These are phyloP conservation scores for Amniataba percoides DNA, from an alignment of 2,797 vertebrate species.

Conservation along the genomic window DNA sequence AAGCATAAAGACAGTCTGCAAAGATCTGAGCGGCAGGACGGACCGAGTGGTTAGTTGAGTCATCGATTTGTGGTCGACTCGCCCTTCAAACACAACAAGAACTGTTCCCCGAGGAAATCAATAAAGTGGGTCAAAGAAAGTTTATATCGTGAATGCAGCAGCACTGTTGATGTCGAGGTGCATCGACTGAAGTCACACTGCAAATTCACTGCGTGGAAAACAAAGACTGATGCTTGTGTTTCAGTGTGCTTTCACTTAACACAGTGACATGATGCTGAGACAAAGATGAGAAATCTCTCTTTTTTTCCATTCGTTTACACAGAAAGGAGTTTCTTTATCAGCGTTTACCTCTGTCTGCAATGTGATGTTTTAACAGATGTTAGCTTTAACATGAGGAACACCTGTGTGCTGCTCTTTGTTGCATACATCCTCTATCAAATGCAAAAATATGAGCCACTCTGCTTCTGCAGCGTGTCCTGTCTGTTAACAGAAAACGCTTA, in stretches of 20 bases:
- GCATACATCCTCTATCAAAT: neutral
- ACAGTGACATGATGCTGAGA: neutral
- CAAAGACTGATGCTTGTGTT: neutral
- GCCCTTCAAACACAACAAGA: conserved; percentile 15
- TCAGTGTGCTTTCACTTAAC: too few relatives aligned
- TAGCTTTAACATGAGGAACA: neutral
- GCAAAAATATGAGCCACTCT: neutral
- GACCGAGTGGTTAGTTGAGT: neutral
- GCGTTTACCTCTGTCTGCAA: neutral
- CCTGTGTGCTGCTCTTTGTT: neutral
- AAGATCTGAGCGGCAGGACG: neutral
- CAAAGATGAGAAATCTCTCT: neutral
- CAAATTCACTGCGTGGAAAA: neutral
- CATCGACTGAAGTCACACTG: neutral
- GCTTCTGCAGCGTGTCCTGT: neutral
- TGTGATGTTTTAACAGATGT: neutral
- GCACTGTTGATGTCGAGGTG: neutral
- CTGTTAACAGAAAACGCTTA: conserved; percentile 5
- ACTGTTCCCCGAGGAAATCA: conserved; percentile 19
- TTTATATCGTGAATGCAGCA: neutral
- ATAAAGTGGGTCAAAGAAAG: conserved; percentile 19
- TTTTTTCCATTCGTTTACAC: neutral
- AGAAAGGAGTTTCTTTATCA: too few relatives aligned
- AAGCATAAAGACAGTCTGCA: neutral
- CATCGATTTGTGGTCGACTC: conserved; percentile 1